phyloP scores from a whole-genome alignment of 2,113 vertebrate genomes.

The Rousettus leschenaultii region DNA sequence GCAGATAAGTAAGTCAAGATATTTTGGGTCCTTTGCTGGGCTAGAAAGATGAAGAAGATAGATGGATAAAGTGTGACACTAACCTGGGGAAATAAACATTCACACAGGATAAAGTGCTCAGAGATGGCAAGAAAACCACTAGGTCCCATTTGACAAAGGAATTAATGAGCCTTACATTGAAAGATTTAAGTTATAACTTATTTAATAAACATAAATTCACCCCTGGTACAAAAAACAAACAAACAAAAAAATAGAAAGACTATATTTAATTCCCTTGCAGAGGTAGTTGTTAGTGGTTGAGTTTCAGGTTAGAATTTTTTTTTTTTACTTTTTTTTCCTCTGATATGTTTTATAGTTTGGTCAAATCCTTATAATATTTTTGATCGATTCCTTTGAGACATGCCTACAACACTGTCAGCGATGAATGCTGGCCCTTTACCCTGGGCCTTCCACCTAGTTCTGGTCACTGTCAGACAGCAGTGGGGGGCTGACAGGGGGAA shows the following conservation, averaged over 20 bases:
- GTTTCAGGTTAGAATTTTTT: background rate
- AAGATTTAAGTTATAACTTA: background rate
- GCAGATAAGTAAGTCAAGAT: background rate
- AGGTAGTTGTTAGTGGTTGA: background rate
- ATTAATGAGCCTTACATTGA: background rate
- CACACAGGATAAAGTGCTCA: background rate
- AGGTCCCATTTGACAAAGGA: background rate
- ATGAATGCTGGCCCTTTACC: background rate
- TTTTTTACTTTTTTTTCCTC: background rate
- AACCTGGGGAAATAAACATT: background rate
- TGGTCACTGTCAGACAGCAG: background rate
- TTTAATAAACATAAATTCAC: background rate
- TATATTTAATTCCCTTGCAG: background rate
- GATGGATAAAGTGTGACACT: background rate
- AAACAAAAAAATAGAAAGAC: background rate
- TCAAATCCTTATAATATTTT: background rate
- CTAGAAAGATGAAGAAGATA: background rate
- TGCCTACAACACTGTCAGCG: fast-evolving
- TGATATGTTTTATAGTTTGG: background rate
- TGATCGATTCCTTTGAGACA: background rate
- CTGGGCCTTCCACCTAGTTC: background rate
- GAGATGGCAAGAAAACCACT: background rate
- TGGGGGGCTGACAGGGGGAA: background rate
- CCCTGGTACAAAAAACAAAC: background rate
- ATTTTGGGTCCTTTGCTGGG: background rate